Evolutionary conservation across 2,797 vertebrate species (phyloP).

Genomic region (Cyprinella venusta): DNA sequence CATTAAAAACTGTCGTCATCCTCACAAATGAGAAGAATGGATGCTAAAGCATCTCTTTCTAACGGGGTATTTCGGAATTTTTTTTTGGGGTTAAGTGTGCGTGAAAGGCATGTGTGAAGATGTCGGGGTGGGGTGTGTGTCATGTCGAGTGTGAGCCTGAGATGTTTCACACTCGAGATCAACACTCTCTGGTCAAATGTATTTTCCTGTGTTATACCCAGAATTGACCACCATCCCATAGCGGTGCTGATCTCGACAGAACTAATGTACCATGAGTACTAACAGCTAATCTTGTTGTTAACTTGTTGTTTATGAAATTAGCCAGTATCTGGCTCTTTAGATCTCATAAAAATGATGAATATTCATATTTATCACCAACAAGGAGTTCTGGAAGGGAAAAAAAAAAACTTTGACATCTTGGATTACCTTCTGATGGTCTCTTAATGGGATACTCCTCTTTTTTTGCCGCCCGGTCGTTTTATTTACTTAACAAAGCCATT

Average conservation of each 20-base stretch:
- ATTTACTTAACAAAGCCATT: not conserved
- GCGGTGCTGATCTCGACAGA: not conserved
- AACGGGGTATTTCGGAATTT: not conserved
- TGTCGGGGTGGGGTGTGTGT: conserved; percentile 29
- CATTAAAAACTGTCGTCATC: not conserved
- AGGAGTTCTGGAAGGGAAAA: not conserved
- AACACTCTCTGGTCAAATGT: conserved; percentile 8
- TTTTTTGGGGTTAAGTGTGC: conserved; percentile 4
- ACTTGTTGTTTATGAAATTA: not conserved
- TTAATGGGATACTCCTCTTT: too few species aligned
- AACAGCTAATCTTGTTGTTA: not conserved
- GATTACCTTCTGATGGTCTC: not conserved
- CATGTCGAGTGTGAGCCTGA: conserved; percentile 4
- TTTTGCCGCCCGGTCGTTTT: not conserved
- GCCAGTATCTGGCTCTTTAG: not conserved
- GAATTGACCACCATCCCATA: not conserved
- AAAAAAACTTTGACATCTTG: not conserved
- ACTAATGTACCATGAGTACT: not conserved
- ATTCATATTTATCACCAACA: not conserved
- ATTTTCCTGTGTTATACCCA: conserved; percentile 22
- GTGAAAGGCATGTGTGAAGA: conserved; percentile 15
- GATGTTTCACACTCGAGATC: not conserved
- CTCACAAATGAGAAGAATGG: not conserved
- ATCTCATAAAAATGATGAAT: not conserved
- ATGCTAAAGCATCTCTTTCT: not conserved